phyloP scores from a whole-genome alignment of 2,113 vertebrate species.

The Mola mola region DNA sequence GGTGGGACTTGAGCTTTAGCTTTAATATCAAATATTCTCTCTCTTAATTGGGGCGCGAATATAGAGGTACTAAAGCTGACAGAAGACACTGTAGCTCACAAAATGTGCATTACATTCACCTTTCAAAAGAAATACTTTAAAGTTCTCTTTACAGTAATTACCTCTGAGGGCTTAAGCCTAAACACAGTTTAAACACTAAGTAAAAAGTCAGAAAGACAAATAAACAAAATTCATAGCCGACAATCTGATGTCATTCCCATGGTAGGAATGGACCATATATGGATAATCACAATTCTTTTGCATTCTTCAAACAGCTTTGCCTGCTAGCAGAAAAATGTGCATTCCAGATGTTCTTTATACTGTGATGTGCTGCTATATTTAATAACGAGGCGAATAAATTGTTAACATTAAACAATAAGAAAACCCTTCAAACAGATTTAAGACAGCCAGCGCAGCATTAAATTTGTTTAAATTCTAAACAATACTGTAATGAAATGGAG shows the following conservation, averaged over 20 bases:
- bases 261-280: constrained; percentile 69
- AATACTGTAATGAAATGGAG: too few relatives aligned
- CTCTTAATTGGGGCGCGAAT: constrained; percentile 11
- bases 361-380: too few relatives aligned
- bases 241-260: constrained; percentile 2
- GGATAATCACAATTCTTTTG: constrained; percentile 25
- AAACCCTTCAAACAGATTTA: too few relatives aligned
- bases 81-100: background rate
- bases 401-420: too few relatives aligned
- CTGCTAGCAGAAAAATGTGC: background rate
- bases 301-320: constrained; percentile 10
- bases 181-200: constrained; percentile 10
- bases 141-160: background rate
- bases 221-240: constrained; percentile 44
- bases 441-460: too few relatives aligned
- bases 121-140: constrained; percentile 1
- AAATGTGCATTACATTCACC: too few relatives aligned
- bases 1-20: constrained; percentile 16
- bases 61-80: background rate
- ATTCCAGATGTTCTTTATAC: background rate
- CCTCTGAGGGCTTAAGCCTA: background rate
- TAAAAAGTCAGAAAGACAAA: constrained; percentile 19
- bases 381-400: too few relatives aligned
- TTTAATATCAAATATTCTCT: too few relatives aligned
- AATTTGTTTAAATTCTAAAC: too few relatives aligned